Evolutionary conservation across 1,140 invertebrate genomes (phyloP).

Genomic region (Drosophila dunni): DNA sequence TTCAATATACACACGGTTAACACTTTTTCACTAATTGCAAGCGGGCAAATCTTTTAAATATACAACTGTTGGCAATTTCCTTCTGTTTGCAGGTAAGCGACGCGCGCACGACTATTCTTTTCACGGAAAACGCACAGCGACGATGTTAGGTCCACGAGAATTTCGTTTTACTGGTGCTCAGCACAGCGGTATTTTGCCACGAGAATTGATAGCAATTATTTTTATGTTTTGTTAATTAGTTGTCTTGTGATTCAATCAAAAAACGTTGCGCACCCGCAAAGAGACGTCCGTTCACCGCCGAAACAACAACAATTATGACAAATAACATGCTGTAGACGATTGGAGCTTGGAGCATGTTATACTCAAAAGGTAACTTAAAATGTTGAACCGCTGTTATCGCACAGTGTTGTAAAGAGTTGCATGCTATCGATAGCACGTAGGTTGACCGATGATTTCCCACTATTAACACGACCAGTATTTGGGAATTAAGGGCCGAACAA

Average conservation of each 20-base stretch:
- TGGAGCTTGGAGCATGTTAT: conserved; percentile 24
- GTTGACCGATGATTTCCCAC: no score
- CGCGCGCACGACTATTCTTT: conserved; percentile 38
- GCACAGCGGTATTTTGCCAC: neutral
- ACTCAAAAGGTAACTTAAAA: conserved; percentile 24
- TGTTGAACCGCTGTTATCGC: neutral
- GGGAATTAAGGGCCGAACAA: no score
- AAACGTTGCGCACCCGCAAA: conserved; percentile 48
- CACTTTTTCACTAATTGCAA: conserved; percentile 63
- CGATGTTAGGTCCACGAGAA: conserved; percentile 16
- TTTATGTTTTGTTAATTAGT: conserved; percentile 29
- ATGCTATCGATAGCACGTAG: conserved; percentile 37
- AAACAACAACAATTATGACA: conserved; percentile 48
- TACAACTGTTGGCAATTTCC: conserved; percentile 34
- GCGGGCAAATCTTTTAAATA: conserved; percentile 42
- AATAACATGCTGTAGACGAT: conserved; percentile 31
- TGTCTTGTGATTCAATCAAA: conserved; percentile 22
- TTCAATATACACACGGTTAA: conserved; percentile 34
- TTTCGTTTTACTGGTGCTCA: conserved; percentile 4
- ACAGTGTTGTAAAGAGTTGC: conserved; percentile 13
- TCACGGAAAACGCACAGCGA: conserved; percentile 8
- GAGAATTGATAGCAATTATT: conserved; percentile 22
- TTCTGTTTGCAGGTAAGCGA: conserved; percentile 37
- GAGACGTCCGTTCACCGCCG: conserved; percentile 43
- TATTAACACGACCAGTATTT: no score